Percentiles rank a stretch among this genome's conserved stretches.
These are phyloP conservation scores for Trichomycterus rosablanca DNA, from an alignment of 2,113 vertebrate genomes.

Conservation along the genomic window DNA sequence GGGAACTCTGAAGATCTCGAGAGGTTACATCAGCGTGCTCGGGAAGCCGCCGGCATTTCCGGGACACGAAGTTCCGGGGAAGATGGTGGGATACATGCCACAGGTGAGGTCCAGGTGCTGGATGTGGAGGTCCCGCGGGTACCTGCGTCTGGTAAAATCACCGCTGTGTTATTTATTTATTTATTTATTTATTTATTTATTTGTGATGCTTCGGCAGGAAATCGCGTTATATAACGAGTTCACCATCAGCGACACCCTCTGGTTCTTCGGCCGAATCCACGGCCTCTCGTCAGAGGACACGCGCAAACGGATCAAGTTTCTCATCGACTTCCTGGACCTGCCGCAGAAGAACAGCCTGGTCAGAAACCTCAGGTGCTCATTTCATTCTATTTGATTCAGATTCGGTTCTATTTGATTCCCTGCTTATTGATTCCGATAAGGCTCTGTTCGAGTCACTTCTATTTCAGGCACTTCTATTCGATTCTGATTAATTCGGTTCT, in stretches of 20 bases:
- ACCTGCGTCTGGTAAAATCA: no score
- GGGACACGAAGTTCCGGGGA: conserved; percentile 69
- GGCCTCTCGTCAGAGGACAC: conserved; percentile 66
- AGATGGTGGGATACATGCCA: conserved; percentile 75
- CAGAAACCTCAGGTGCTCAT: conserved; percentile 66
- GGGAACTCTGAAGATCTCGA: conserved; percentile 70
- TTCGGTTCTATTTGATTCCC: no score
- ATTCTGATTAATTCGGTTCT: no score
- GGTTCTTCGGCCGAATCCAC: conserved; percentile 69
- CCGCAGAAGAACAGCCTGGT: conserved; percentile 67
- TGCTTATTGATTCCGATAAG: no score
- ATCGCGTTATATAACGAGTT: conserved; percentile 73
- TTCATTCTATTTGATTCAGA: background rate
- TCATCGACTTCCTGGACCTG: conserved; percentile 70
- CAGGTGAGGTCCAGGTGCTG: conserved; percentile 66
- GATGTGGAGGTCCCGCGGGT: no score
- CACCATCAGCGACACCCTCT: conserved; percentile 69
- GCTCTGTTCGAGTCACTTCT: no score
- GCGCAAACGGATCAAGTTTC: conserved; percentile 63
- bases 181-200: no score
- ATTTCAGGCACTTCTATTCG: background rate
- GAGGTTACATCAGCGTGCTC: conserved; percentile 67
- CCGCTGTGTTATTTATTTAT: no score
- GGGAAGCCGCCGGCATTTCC: conserved; percentile 71
- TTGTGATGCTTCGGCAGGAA: conserved; percentile 51